Base-by-base conservation (phyloP, 2,888 invertebrate genomes). In the Dynastes grantii region DNA sequence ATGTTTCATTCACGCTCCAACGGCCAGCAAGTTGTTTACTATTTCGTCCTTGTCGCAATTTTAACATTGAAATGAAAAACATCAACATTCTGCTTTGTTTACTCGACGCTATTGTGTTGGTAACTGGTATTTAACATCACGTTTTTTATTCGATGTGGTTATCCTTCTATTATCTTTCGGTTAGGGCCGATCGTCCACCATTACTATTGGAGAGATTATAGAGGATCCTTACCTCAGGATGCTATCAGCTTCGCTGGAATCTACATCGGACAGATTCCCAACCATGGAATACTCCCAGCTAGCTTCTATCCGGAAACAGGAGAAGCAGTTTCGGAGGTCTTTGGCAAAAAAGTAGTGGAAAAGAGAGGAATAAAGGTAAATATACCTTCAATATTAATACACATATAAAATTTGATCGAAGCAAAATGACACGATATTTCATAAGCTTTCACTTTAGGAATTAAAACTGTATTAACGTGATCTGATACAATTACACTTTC, bases 201-300 rank as follows among this genome's bases (percentile, higher is more conserved):
- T 5, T 76, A 76, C 67, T 53, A 76, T n/a, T 76, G 76, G 76
- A 65, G 67, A 40, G 67, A 76, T 58, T 76, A 76, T 11, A 76
- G 22, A 29, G 76, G 76, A 13, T n/a, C 13, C 16, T 3, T 76
- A 27, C 76, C 76, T 2, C 29, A 67, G 32, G 76, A 76, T 32
- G 65, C 9, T 16, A 8, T 67, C 11, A 53, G 53, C 4, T 64
- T 55, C 37, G 55, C 51, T 5, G 76, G 76, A 3, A 27, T 76
- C 22, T 76, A 67, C 37, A 55, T 76, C 6, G 77, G 58, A 2
- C 77, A 77, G 40, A 61, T 77, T 22, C 45, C 68, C n/a, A 22
- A 58, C 27, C 67, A 77, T 16, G 77, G 77, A 0, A 40, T 77
- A 29, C 11, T 77, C 1, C 77, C 77, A 8, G 71, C 61, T 0